Evolutionary conservation across 2,888 invertebrate species (phyloP), one percentile per base, ranked within the genome.

Genomic region (Microctonus brassicae): DNA sequence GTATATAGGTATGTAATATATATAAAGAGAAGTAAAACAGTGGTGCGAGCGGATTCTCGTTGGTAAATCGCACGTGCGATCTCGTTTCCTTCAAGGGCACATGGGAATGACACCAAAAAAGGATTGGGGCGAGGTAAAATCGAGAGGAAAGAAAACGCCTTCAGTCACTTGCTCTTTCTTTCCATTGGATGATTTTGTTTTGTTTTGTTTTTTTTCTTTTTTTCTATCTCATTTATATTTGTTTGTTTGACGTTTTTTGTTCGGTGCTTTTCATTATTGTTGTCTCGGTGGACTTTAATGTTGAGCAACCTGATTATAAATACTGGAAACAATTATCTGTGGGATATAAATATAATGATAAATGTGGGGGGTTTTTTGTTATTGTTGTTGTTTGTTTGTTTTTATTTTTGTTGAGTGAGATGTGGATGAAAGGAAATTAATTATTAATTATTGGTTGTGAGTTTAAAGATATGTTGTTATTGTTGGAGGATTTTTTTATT

Each of bases 21-120:
- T 10, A 24, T 22, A 42, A 22, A 36, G 24, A 42, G 61, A 26
- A 10, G 47, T 17, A 29, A 63, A 63, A 17, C n/a, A n/a, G 62
- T 26, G 13, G 29, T 7, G 29, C 29, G 29, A 47, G 47, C 47
- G 47, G 7, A 17, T 47, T 47, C 26, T n/a, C 47, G 29, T 63
- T 42, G 69, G 63, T 64, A 72, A 75, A 76, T 76, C 76, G 71
- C 66, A 69, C 69, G 71, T 73, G 39, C 68, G 66, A 75, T 76
- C 75, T 75, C 9, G 68, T 70, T 63, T 73, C 72, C 75, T 73
- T 73, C 70, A 72, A 55, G 42, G 63, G 57, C 65, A 68, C 47
- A 26, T 17, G 47, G 20, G 20, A 47, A 47, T 42, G 39, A 26
- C 69, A 55, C 57, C 73, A 69, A 75, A 74, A 77, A 77, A 77